A percentile compares a stretch with the other conserved stretches of the same genome.
These are phyloP conservation scores for Myripristis jacobus DNA, from an alignment of 2,797 vertebrate species.

Conservation along the genomic window DNA sequence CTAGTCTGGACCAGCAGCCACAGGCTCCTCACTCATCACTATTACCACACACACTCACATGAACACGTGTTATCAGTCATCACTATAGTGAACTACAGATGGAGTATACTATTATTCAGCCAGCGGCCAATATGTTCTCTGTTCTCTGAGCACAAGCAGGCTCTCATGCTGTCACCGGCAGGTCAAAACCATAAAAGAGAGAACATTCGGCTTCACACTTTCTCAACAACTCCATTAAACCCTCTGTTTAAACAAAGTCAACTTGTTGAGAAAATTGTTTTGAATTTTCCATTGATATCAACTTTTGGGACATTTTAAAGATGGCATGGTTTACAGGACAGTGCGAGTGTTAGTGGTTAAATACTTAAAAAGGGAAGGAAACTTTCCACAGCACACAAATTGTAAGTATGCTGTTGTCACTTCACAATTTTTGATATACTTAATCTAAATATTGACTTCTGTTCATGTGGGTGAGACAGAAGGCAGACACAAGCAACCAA, in stretches of 20 bases:
- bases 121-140: not conserved
- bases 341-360: not conserved
- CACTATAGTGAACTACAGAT: constrained; percentile 24
- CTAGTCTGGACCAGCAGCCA: constrained; percentile 63
- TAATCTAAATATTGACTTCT: constrained; percentile 9
- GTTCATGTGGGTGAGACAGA: not conserved
- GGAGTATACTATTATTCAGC: constrained; percentile 21
- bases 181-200: not conserved
- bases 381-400: not conserved
- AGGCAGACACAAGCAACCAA: constrained; percentile 1
- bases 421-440: not conserved
- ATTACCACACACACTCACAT: constrained; percentile 31
- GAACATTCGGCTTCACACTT: not conserved
- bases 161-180: constrained; percentile 11
- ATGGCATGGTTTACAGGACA: not conserved
- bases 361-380: not conserved
- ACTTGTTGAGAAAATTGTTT: constrained; percentile 1
- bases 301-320: not conserved
- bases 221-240: not conserved
- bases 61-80: constrained; percentile 56
- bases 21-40: constrained; percentile 58
- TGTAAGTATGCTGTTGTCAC: not conserved
- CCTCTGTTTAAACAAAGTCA: not conserved
- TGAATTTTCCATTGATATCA: not conserved
- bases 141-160: not conserved